These are phyloP conservation scores for Microcebus lehilahytsara DNA, from an alignment of 2,113 vertebrate genomes.

Conservation along the genomic window DNA sequence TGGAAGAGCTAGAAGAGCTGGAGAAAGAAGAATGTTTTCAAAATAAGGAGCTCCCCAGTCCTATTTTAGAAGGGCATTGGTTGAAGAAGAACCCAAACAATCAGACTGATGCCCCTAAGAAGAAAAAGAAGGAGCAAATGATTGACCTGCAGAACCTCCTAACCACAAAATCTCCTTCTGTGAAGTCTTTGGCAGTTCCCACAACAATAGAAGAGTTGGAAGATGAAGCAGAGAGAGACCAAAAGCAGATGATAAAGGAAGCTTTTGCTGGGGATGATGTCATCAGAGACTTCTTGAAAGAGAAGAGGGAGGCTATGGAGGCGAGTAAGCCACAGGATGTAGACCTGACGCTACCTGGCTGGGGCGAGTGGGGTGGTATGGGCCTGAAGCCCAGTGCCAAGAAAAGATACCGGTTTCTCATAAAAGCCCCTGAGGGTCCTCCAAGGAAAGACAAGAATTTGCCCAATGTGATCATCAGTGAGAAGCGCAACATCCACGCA, in stretches of 20 bases:
- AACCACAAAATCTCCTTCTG: slow-evolving; percentile 78
- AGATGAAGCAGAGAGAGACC: slow-evolving; percentile 74
- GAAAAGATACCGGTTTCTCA: slow-evolving; percentile 86
- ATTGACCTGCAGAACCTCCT: slow-evolving; percentile 88
- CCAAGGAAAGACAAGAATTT: slow-evolving; percentile 80
- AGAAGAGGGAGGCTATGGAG: slow-evolving; percentile 88
- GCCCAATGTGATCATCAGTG: slow-evolving; percentile 87
- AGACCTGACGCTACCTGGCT: slow-evolving; percentile 93
- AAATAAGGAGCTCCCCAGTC: background rate
- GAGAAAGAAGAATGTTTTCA: slow-evolving; percentile 1
- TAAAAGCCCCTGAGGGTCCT: slow-evolving; percentile 74
- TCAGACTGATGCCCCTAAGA: background rate
- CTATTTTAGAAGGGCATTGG: background rate
- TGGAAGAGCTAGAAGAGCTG: too few species aligned
- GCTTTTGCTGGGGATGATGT: slow-evolving; percentile 96
- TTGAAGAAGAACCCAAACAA: background rate
- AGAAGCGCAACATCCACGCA: slow-evolving; percentile 84
- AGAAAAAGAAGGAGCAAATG: slow-evolving; percentile 80
- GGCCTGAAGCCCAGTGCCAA: slow-evolving; percentile 85
- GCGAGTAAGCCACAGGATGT: slow-evolving; percentile 82
- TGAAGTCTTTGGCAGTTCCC: slow-evolving; percentile 74
- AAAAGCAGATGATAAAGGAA: slow-evolving; percentile 90
- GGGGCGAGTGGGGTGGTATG: slow-evolving; percentile 94
- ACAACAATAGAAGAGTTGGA: slow-evolving; percentile 80
- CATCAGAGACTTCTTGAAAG: slow-evolving; percentile 90